Base-by-base conservation (phyloP, 2,888 invertebrate genomes). In the Aporophyla nigra region DNA sequence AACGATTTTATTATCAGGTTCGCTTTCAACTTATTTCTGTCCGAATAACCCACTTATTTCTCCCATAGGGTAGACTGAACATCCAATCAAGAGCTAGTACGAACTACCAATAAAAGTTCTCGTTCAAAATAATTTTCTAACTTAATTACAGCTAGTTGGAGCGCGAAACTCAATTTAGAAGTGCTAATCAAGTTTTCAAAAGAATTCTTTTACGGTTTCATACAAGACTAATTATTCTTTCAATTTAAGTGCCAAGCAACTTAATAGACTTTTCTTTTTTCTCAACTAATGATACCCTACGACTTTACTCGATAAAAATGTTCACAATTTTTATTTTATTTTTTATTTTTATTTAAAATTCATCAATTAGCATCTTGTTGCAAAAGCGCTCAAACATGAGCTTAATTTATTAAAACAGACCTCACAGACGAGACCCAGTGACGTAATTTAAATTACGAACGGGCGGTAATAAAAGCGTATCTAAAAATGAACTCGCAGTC, bases 141-240 rank as follows among this genome's bases (percentile, higher is more conserved):
- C 56, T 68, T 76, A 71, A 83, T 83, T 84, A 76, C 63, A 49
- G 16, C 19, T 69, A 68, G 80, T 46, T 80, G 53, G 73, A 73
- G 70, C 67, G 58, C 43, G 65, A 73, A 70, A 76, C 74, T 71
- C 72, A 65, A 74, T 84, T 79, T 82, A 79, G n/a, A 43, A 79
- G 67, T 73, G 72, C 53, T 82, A 84, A 85, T 82, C 51, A 84
- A 61, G 53, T 81, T 79, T 75, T 73, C 61, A 74, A 76, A 71
- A 71, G 65, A 76, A 69, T 71, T 73, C 21, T 67, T 73, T 59
- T 65, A 82, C 71, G 49, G 59, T 80, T 80, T 82, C 67, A 67
- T 71, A 67, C 27, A 70, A 14, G n/a, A 54, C 63, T 72, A 74
- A 76, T 72, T 71, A 71, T 74, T 79, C 51, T 74, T 82, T 72